Percentiles rank a stretch among this genome's conserved stretches.
Conservation (phyloP, 1,140 invertebrate genomes). For the Diabrotica undecimpunctata region DNA sequence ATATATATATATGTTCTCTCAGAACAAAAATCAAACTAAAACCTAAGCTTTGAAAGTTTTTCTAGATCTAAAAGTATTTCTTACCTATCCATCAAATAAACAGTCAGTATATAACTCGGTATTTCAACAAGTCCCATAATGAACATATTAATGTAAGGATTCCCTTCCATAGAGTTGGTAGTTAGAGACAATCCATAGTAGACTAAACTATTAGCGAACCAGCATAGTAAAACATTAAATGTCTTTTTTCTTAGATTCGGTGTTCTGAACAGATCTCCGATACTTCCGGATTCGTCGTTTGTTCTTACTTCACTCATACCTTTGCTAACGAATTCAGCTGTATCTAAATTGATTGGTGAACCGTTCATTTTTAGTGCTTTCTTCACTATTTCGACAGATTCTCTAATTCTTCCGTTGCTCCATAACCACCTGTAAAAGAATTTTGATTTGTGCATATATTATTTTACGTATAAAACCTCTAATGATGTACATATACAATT, state of each 20-base stretch:
- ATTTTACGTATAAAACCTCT: not conserved
- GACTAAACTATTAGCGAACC: slow-evolving; percentile 84
- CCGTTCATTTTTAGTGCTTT: slow-evolving; percentile 70
- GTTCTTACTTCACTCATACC: slow-evolving; percentile 31
- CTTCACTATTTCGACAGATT: slow-evolving; percentile 69
- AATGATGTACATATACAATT: too few species aligned
- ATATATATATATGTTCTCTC: too few species aligned
- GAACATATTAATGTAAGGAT: slow-evolving; percentile 79
- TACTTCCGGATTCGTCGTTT: slow-evolving; percentile 50
- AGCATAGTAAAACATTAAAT: slow-evolving; percentile 76
- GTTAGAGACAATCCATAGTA: slow-evolving; percentile 84
- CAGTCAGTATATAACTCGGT: slow-evolving; percentile 71
- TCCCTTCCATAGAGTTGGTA: slow-evolving; percentile 72
- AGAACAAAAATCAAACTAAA: too few species aligned
- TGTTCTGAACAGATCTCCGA: slow-evolving; percentile 72
- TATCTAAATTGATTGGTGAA: slow-evolving; percentile 57
- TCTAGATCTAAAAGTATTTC: not conserved
- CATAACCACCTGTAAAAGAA: slow-evolving; percentile 63
- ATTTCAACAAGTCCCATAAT: slow-evolving; percentile 78
- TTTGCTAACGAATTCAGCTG: slow-evolving; percentile 58
- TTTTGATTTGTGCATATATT: not conserved
- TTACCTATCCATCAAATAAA: slow-evolving; percentile 62
- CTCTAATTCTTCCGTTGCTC: slow-evolving; percentile 67
- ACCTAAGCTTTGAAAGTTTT: too few species aligned
- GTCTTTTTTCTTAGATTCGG: slow-evolving; percentile 75